These are phyloP conservation scores for Aplochiton taeniatus DNA, from an alignment of 2,797 vertebrate genomes.

Conservation along the genomic window DNA sequence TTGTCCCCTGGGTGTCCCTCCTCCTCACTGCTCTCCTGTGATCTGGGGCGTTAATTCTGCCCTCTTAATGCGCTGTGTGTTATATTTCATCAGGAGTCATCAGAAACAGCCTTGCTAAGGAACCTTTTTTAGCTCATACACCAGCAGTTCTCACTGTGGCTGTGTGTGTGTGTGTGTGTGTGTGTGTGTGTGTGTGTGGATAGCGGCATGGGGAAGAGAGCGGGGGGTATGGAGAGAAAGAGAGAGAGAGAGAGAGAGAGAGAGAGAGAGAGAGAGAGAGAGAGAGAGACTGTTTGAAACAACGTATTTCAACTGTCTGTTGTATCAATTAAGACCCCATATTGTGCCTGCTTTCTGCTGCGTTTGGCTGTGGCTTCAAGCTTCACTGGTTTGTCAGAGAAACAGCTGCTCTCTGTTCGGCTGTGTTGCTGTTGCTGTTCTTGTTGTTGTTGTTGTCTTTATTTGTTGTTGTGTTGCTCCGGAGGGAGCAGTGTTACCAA, in stretches of 20 bases:
- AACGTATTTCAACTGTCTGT: slow-evolving; percentile 38
- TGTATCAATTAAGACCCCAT: slow-evolving; percentile 26
- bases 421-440: too few species aligned
- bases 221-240: too few species aligned
- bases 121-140: slow-evolving; percentile 73
- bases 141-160: slow-evolving; percentile 71
- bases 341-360: too few species aligned
- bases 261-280: slow-evolving; percentile 23
- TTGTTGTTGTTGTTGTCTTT: too few species aligned
- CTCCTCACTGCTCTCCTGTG: slow-evolving; percentile 8
- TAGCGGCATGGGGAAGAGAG: neutral
- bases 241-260: neutral
- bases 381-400: too few species aligned
- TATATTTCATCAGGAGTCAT: slow-evolving; percentile 76
- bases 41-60: slow-evolving; percentile 40
- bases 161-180: slow-evolving; percentile 46
- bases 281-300: slow-evolving; percentile 18
- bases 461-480: too few species aligned
- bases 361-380: too few species aligned
- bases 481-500: too few species aligned
- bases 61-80: slow-evolving; percentile 69
- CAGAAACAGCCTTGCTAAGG: slow-evolving; percentile 65
- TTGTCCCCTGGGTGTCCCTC: slow-evolving; percentile 1
- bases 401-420: too few species aligned
- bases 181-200: slow-evolving; percentile 14